Evolutionary conservation across 2,888 invertebrate species (phyloP).

Genomic region (Xanthia togata): DNA sequence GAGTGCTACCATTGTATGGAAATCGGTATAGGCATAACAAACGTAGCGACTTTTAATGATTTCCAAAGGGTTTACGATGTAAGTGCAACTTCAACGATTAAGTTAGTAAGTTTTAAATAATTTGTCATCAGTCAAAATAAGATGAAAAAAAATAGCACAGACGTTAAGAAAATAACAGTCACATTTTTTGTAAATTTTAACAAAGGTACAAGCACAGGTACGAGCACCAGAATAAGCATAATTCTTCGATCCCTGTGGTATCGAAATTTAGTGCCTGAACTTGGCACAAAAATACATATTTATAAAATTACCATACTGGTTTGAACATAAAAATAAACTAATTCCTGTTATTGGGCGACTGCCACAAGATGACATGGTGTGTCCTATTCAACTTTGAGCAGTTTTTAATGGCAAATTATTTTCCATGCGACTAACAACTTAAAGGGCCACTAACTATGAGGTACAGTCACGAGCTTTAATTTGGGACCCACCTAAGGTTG

Average conservation of each 20-base stretch:
- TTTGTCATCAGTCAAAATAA: background rate
- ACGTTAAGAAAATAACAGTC: background rate
- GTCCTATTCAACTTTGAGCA: background rate
- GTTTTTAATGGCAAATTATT: too few species aligned
- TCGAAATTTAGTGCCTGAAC: background rate
- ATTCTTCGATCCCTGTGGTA: background rate
- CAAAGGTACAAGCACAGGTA: too few species aligned
- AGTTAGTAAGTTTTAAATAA: too few species aligned
- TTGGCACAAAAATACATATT: background rate
- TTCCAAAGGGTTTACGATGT: background rate
- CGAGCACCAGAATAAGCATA: background rate
- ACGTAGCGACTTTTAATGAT: slow-evolving; percentile 14
- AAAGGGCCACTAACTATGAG: too few species aligned
- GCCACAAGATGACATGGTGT: slow-evolving; percentile 7
- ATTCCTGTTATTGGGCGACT: background rate
- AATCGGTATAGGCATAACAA: slow-evolving; percentile 38
- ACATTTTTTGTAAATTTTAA: background rate
- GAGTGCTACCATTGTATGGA: slow-evolving; percentile 68
- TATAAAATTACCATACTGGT: background rate
- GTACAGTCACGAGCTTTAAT: too few species aligned
- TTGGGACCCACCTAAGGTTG: too few species aligned
- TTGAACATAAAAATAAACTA: background rate
- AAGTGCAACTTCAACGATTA: background rate
- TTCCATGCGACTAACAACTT: too few species aligned
- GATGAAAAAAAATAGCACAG: background rate